Base-by-base conservation (phyloP, 1,140 invertebrate species). In the Sminthurides bifidus region DNA sequence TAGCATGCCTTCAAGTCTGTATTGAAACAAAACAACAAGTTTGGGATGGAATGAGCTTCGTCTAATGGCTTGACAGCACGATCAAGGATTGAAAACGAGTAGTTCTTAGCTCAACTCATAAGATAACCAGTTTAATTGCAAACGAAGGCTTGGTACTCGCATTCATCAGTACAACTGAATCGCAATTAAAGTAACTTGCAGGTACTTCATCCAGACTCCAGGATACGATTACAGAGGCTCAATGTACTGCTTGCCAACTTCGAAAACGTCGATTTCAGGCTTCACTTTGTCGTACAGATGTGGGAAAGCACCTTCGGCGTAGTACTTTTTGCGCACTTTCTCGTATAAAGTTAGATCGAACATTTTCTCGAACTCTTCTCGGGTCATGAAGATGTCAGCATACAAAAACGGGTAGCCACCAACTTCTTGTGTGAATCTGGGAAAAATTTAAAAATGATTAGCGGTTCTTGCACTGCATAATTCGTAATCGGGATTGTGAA, bases 241-340 rank as follows among this genome's bases (percentile, higher is more conserved):
- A 17, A 68, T 66, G 35, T 70, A 71, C 50, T 72, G 53, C 63
- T 71, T 74, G 2, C 78, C 80, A 27, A 82, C 73, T 66, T 75
- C 69, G 59, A 81, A 76, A 12, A 83, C 79, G 66, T 83, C 77
- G 38, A 83, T 77, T 69, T 83, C 81, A 1, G 81, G 81, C 60
- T 81, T 73, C 19, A 81, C 77, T 66, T 82, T 75, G 60, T 83
- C 74, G 60, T 71, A 74, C 23, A 75, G 65, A 48, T 74, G 73
- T 1, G 77, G 77, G 63, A 78, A 78, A 29, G 71, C 72, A 12
- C 70, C 71, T 37, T 74, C 69, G 19, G 75, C 74, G 27, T 68
- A 57, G 65, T 78, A 78, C 56, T 74, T 74, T 26, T 63, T 64
- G 14, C 76, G 68, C 4, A 76, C 75, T 50, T 67, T 55, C 60